A percentile compares a stretch with the other conserved stretches of the same genome.
Evolutionary conservation across 2,797 vertebrate genomes (phyloP).

Genomic region (Spinibarbus caldwelli): DNA sequence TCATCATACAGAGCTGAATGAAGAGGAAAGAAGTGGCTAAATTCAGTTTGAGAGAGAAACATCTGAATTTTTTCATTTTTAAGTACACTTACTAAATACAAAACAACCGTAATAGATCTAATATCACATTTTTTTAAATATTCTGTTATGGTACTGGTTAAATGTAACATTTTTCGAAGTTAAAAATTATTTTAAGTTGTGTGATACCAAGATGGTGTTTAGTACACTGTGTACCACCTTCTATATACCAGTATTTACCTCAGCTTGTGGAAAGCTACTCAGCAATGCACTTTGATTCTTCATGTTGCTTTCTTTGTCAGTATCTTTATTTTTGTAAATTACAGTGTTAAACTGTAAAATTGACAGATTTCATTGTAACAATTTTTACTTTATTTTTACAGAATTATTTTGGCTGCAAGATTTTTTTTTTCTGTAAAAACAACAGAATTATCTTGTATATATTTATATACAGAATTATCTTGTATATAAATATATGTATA

Average conservation of each 20-base stretch:
- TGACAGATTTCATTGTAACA: too few relatives aligned
- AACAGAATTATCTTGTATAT: too few relatives aligned
- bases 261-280: neutral
- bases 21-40: neutral
- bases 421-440: too few relatives aligned
- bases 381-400: too few relatives aligned
- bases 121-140: neutral
- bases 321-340: too few relatives aligned
- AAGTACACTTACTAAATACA: neutral
- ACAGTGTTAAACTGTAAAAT: too few relatives aligned
- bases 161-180: neutral
- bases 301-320: too few relatives aligned
- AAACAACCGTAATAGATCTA: neutral
- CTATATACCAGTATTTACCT: neutral
- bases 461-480: too few relatives aligned
- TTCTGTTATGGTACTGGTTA: neutral
- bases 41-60: neutral
- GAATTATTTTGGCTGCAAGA: too few relatives aligned
- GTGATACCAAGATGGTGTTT: neutral
- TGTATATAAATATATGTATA: too few relatives aligned
- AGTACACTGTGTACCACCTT: neutral
- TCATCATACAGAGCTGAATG: slow-evolving; percentile 17
- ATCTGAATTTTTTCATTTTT: neutral
- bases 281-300: too few relatives aligned
- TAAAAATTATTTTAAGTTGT: too few relatives aligned